A percentile compares a stretch with the other conserved stretches of the same genome.
Evolutionary conservation across 2,888 invertebrate species (phyloP).

Genomic region (Harpalus rufipes): DNA sequence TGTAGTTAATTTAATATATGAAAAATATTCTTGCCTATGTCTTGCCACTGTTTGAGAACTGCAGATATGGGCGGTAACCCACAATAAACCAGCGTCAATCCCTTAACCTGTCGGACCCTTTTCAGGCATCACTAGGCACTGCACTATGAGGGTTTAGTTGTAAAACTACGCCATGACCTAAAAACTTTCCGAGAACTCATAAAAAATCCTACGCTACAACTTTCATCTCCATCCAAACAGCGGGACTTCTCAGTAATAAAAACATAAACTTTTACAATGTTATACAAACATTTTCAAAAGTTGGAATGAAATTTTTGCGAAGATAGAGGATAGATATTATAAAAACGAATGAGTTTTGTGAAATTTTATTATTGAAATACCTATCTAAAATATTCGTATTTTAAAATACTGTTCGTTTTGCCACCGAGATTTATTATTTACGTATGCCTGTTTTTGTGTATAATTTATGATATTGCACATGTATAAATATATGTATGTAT

Average conservation of each 20-base stretch:
- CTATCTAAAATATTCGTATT: too few species aligned
- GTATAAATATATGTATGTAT: too few species aligned
- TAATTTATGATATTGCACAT: too few species aligned
- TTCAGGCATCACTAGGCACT: slow-evolving; percentile 22
- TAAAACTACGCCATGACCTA: slow-evolving; percentile 40
- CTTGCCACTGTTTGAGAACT: slow-evolving; percentile 28
- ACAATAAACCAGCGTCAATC: slow-evolving; percentile 35
- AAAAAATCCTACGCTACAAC: slow-evolving; percentile 28
- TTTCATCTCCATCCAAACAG: slow-evolving; percentile 19
- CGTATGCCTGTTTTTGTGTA: too few species aligned
- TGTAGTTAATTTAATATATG: too few species aligned
- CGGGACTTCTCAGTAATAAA: neutral
- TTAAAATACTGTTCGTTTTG: too few species aligned
- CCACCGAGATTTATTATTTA: too few species aligned
- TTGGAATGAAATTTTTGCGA: neutral
- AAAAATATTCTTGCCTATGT: too few species aligned
- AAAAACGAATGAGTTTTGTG: too few species aligned
- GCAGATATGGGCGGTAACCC: slow-evolving; percentile 18
- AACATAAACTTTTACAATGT: neutral
- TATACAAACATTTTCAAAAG: neutral
- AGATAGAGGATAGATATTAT: too few species aligned
- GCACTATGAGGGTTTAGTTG: slow-evolving; percentile 4
- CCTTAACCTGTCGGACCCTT: slow-evolving; percentile 52
- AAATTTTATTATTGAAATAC: too few species aligned
- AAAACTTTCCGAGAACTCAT: slow-evolving; percentile 45